These are phyloP conservation scores for Chironomus riparius DNA, from an alignment of 2,888 invertebrate genomes.

Conservation along the genomic window DNA sequence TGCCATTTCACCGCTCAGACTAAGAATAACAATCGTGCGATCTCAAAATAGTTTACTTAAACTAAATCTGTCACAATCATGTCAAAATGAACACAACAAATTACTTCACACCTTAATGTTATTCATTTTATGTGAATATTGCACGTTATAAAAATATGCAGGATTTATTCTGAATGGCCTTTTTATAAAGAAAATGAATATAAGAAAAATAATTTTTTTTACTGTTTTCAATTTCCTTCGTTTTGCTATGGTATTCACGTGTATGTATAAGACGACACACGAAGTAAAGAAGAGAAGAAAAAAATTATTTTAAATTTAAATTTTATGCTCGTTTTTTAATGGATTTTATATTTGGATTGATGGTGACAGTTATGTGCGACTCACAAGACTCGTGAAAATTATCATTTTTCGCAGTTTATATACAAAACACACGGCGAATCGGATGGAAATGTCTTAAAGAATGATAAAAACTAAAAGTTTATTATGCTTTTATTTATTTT, in stretches of 20 bases:
- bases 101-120: too few relatives aligned
- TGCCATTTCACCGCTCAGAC: too few relatives aligned
- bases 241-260: not conserved
- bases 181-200: not conserved
- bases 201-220: too few relatives aligned
- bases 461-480: not conserved
- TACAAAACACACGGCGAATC: too few relatives aligned
- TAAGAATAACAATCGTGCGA: too few relatives aligned
- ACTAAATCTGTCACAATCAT: too few relatives aligned
- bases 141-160: not conserved
- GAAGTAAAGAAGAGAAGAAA: not conserved
- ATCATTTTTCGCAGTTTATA: not conserved
- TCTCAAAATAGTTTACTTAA: too few relatives aligned
- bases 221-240: not conserved
- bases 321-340: conserved; percentile 6
- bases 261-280: not conserved
- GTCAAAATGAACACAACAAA: too few relatives aligned
- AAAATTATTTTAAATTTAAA: not conserved
- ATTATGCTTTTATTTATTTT: not conserved
- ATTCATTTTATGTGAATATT: not conserved
- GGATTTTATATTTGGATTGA: conserved; percentile 10
- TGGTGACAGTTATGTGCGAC: conserved; percentile 3
- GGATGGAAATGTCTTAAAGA: not conserved
- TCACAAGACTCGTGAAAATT: not conserved
- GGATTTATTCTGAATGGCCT: not conserved